Conservation (phyloP, 2,888 invertebrate genomes). For the Microctonus brassicae region DNA sequence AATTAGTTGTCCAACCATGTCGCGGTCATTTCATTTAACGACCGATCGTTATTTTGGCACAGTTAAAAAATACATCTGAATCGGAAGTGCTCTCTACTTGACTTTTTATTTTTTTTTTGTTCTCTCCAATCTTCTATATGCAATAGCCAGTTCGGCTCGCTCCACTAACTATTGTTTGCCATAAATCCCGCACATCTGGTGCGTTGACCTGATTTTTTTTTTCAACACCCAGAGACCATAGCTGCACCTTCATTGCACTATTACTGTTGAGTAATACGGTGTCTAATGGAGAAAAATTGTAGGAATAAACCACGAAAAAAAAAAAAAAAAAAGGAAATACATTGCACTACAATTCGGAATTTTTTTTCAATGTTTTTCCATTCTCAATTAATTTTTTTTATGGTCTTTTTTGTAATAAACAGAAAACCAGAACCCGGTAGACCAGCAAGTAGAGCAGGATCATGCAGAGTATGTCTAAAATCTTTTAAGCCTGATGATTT, state of each 20-base stretch:
- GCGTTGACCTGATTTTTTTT: constrained; percentile 19
- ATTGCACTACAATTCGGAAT: constrained; percentile 7
- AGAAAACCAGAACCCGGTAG: constrained; percentile 77
- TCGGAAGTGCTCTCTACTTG: constrained; percentile 2
- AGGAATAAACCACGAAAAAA: not conserved
- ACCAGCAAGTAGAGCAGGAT: constrained; percentile 82
- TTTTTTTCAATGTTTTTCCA: constrained; percentile 3
- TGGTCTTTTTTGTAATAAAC: not conserved
- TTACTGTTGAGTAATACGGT: not conserved
- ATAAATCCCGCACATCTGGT: constrained; percentile 2
- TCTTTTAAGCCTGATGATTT: constrained; percentile 91
- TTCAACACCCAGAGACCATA: not conserved
- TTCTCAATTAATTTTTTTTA: not conserved
- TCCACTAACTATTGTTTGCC: constrained; percentile 5
- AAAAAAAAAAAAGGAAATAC: constrained; percentile 17
- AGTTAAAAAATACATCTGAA: constrained; percentile 4
- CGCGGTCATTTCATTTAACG: constrained; percentile 17
- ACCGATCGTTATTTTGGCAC: constrained; percentile 7
- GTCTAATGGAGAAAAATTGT: not conserved
- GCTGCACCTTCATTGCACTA: not conserved
- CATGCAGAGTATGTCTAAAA: constrained; percentile 88
- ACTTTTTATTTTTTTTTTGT: constrained; percentile 22
- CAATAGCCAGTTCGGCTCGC: not conserved
- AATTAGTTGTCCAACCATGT: not conserved
- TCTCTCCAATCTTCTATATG: not conserved